Evolutionary conservation across 2,888 invertebrate genomes (phyloP).

Genomic region (Alviniconcha strummeri): DNA sequence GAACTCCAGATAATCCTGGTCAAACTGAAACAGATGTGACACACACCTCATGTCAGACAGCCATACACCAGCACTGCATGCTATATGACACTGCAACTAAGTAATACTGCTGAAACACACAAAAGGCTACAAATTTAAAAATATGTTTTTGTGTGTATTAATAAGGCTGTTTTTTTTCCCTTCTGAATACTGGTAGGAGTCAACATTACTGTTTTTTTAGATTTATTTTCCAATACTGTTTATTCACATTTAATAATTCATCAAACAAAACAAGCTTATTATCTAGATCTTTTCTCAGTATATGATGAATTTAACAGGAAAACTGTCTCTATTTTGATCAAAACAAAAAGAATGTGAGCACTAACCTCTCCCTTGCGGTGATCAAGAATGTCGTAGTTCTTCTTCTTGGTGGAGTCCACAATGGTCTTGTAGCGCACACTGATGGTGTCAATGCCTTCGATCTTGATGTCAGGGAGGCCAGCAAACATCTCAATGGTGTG

Average conservation of each 20-base stretch:
- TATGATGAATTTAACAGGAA: too few relatives aligned
- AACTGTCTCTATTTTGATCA: too few relatives aligned
- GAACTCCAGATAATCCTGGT: conserved; percentile 88
- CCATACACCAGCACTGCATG: too few relatives aligned
- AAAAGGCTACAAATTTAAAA: not conserved
- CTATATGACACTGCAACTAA: not conserved
- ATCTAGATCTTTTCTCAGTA: too few relatives aligned
- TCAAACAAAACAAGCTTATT: too few relatives aligned
- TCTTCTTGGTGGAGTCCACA: conserved; percentile 87
- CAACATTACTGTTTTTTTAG: too few relatives aligned
- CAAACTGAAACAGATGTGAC: conserved; percentile 77
- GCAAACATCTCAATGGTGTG: conserved; percentile 90
- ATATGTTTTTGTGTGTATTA: too few relatives aligned
- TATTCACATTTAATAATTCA: too few relatives aligned
- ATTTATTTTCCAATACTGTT: too few relatives aligned
- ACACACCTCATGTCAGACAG: not conserved
- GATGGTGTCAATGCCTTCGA: conserved; percentile 76
- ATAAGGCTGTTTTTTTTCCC: not conserved
- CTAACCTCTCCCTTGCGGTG: conserved; percentile 85
- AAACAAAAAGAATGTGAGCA: not conserved
- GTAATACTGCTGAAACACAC: not conserved
- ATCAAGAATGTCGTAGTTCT: conserved; percentile 93
- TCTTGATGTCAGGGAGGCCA: conserved; percentile 82
- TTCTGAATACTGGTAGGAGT: too few relatives aligned
- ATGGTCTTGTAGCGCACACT: conserved; percentile 89